Conservation (phyloP, 2,888 invertebrate genomes). For the Agrotis segetum region DNA sequence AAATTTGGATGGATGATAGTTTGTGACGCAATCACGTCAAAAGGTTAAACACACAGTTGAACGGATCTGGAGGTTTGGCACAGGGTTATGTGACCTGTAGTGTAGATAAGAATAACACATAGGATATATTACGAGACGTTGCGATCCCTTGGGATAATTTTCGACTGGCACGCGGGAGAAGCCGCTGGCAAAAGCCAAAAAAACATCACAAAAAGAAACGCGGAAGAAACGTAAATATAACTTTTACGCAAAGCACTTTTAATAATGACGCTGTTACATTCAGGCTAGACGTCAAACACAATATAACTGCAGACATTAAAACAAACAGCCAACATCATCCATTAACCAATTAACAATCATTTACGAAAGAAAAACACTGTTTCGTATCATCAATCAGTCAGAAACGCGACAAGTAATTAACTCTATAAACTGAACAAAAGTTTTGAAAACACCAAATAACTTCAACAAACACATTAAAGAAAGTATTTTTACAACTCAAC, state of each 20-base stretch:
- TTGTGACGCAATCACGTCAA: no score
- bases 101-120: no score
- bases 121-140: no score
- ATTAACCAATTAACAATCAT: constrained; percentile 33
- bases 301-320: not conserved
- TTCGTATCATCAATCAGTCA: constrained; percentile 38
- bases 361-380: constrained; percentile 21
- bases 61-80: no score
- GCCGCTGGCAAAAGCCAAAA: not conserved
- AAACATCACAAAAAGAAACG: not conserved
- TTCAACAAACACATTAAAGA: constrained; percentile 27
- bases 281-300: constrained; percentile 15
- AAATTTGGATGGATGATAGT: no score
- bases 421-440: constrained; percentile 10
- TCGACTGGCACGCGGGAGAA: no score
- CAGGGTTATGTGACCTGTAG: no score
- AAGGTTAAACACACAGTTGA: no score
- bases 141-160: no score
- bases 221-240: constrained; percentile 1
- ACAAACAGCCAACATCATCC: constrained; percentile 23
- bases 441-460: constrained; percentile 38
- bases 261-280: constrained; percentile 5
- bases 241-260: constrained; percentile 5
- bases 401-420: constrained; percentile 32
- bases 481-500: constrained; percentile 51